Conservation (phyloP, 2,797 vertebrate genomes). For the Enteromius paludinosus region DNA sequence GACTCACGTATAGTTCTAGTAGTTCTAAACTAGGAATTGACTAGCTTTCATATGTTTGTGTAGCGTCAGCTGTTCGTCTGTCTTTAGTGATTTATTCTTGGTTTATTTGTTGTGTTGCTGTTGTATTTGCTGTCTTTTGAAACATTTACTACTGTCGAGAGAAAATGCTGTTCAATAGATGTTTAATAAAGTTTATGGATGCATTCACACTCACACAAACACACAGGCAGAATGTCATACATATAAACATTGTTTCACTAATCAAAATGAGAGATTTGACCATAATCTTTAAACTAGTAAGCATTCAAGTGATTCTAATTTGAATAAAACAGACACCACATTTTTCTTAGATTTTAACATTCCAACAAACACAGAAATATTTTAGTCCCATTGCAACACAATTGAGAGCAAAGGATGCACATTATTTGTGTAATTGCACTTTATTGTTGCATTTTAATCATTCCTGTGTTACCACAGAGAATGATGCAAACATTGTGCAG, state of each 20-base stretch:
- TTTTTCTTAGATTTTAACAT: not conserved
- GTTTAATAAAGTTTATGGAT: slow-evolving; percentile 16
- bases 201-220: slow-evolving; percentile 24
- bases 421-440: not conserved
- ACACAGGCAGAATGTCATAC: not conserved
- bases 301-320: not conserved
- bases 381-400: not conserved
- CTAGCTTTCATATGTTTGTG: slow-evolving; percentile 12
- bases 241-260: slow-evolving; percentile 19
- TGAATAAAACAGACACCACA: not conserved
- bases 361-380: not conserved
- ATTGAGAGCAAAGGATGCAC: not conserved
- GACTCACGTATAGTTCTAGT: slow-evolving; percentile 57
- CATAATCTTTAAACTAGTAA: not conserved
- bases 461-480: not conserved
- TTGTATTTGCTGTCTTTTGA: slow-evolving; percentile 51
- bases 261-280: slow-evolving; percentile 1
- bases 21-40: not conserved
- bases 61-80: slow-evolving; percentile 13
- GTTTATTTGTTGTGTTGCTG: slow-evolving; percentile 43
- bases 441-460: not conserved
- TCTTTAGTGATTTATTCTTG: slow-evolving; percentile 49
- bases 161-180: slow-evolving; percentile 36
- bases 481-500: not conserved
- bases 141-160: slow-evolving; percentile 60